phyloP scores from a whole-genome alignment of 2,113 vertebrate genomes.

The Lucifuga dentata region DNA sequence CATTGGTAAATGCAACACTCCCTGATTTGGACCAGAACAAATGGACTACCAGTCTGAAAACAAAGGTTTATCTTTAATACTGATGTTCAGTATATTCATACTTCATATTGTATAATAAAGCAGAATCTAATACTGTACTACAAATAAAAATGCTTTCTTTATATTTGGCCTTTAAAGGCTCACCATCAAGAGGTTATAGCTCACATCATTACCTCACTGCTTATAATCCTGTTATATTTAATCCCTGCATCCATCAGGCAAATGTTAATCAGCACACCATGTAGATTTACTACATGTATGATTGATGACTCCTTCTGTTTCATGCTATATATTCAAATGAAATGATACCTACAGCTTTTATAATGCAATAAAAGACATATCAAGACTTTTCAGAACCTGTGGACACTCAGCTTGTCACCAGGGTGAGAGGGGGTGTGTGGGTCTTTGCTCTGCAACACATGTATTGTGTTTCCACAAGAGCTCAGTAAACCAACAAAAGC shows the following conservation, averaged over 20 bases:
- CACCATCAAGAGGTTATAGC: conserved; percentile 3
- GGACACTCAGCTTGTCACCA: background rate
- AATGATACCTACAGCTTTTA: too few species aligned
- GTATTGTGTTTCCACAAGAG: background rate
- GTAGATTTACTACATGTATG: conserved; percentile 3
- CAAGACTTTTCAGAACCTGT: background rate
- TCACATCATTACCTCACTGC: background rate
- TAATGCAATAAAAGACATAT: background rate
- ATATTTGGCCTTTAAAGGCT: background rate
- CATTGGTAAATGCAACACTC: too few species aligned
- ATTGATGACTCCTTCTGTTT: background rate
- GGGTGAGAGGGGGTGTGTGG: background rate
- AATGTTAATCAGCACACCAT: conserved; percentile 19
- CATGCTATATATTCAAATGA: too few species aligned
- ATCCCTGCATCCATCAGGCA: conserved; percentile 22
- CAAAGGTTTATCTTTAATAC: too few species aligned
- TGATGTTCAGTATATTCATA: too few species aligned
- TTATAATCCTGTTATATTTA: conserved; percentile 30
- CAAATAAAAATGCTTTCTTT: too few species aligned
- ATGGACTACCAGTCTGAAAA: too few species aligned
- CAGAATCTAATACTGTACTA: too few species aligned
- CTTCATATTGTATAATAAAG: too few species aligned
- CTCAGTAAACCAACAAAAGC: conserved; percentile 14
- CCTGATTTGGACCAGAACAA: too few species aligned
- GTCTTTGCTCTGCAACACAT: background rate